Base-by-base conservation (phyloP, 2,113 vertebrate genomes). In the Suncus etruscus region DNA sequence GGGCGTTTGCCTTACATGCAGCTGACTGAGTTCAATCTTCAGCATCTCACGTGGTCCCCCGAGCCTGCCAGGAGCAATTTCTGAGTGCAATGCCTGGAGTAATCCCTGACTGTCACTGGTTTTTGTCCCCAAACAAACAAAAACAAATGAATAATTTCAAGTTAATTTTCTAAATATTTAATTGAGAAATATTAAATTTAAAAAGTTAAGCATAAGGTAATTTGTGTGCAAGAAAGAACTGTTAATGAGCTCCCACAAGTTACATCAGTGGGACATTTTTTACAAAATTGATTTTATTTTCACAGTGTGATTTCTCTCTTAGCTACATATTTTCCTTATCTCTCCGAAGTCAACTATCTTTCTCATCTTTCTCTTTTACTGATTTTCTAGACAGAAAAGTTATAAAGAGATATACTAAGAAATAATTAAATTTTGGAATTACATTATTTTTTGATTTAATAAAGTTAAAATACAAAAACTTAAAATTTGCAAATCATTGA, bases 241-340 rank as follows among this genome's bases (percentile, higher is more conserved):
- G 72, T 74, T 84, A 80, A 80, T 91, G 27, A 39, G 9, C 69
- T 81, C 61, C 47, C 11, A 72, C 20, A 87, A 86, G 24, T 81
- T 91, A 91, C 95, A 77, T 90, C 73, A 61, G 83, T 39, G 16
- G 25, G 22, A 48, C 83, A 84, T 63, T 47, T 73, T 68, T 15
- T 24, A 78, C 27, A 70, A 91, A 85, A 91, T 83, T 94, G 27
- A 10, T 72, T 81, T 89, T 89, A 91, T 93, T 93, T 94, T 86
- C 90, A 86, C 29, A 81, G 58, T 78, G 2, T 73, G 24, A 2
- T 31, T 2, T 20, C 25, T 25, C 68, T 89, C 75, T 65, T 22
- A 58, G 4, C 76, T 79, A 68, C 2, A 89, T 2, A 45, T 1
- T 32, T 86, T 79, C 29, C 93, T 65, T 18, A 83, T 80, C 1